These are phyloP conservation scores for Accipiter superciliosus DNA, from an alignment of 2,797 vertebrate species.

Conservation along the genomic window DNA sequence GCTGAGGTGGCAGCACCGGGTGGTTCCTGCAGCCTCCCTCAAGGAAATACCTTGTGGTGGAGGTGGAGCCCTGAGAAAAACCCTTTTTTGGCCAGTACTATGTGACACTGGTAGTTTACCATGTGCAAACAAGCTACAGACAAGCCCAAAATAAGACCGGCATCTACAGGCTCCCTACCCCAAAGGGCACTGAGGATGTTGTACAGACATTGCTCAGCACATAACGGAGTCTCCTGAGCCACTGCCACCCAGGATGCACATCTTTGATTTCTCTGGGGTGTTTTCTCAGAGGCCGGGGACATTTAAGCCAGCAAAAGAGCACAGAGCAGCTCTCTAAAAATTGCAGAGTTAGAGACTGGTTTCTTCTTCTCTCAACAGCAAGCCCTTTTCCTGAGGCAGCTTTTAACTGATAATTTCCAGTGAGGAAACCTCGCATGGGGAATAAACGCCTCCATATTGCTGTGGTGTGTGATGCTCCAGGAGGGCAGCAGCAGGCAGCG, in stretches of 20 bases:
- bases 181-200: not conserved
- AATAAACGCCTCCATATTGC: fast-evolving
- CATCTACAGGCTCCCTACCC: not conserved
- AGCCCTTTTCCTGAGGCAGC: not conserved
- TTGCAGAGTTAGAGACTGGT: not conserved
- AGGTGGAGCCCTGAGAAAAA: not conserved
- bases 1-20: not conserved
- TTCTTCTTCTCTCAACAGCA: not conserved
- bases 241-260: not conserved
- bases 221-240: fast-evolving
- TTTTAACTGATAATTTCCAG: not conserved
- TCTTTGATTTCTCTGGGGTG: not conserved
- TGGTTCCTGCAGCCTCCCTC: not conserved
- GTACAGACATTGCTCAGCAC: not conserved
- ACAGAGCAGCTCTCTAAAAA: not conserved
- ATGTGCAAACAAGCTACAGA: fast-evolving
- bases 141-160: not conserved
- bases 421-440: not conserved
- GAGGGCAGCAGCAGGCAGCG: not conserved
- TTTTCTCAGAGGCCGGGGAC: not conserved
- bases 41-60: not conserved
- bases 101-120: fast-evolving
- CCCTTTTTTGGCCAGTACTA: not conserved
- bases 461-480: not conserved
- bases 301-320: not conserved